Evolutionary conservation across 2,888 invertebrate genomes (phyloP), one percentile per base, ranked within the genome.

Genomic region (Nemotelus nigrinus): DNA sequence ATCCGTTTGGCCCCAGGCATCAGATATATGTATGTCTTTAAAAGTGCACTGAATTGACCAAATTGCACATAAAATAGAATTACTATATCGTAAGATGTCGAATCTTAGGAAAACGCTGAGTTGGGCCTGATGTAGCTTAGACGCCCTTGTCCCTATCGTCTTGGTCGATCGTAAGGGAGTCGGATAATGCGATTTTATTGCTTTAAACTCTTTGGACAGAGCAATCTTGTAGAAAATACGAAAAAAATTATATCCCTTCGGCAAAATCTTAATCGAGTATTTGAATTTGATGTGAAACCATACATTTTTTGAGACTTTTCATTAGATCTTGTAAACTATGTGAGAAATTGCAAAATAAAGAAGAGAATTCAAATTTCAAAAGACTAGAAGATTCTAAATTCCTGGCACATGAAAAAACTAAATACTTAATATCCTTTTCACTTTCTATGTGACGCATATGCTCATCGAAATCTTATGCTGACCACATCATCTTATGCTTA

Each of bases 61-160:
- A 74, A 74, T 74, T 74, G 74, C 74, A 74, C 74, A 74, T 74
- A 74, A 74, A 74, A 74, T 74, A 63, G 74, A 74, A 74, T 74
- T 63, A 74, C 74, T 74, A 60, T 60, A 47, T 60, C 74, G 48
- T 74, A 74, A 74, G 74, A 63, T 48, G 74, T 63, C 6, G 74
- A 63, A 53, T 63, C 63, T 39, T 1, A 63, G 43, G 39, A 39
- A 43, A 60, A 48, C 44, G 72, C 60, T 72, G 72, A 58, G n/a
- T n/a, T 58, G 25, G 45, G 47, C 47, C n/a, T 60, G 74, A 48
- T 60, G 41, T n/a, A 48, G 50, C 47, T 47, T 60, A 47, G 25
- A 63, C 72, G 44, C 53, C n/a, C 71, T 25, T 7, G n/a, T 58
- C 47, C n/a, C 57, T 25, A 25, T 25, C 25, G 25, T 25, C n/a